Conservation (phyloP, 2,113 vertebrate genomes). For the Sterna hirundo region DNA sequence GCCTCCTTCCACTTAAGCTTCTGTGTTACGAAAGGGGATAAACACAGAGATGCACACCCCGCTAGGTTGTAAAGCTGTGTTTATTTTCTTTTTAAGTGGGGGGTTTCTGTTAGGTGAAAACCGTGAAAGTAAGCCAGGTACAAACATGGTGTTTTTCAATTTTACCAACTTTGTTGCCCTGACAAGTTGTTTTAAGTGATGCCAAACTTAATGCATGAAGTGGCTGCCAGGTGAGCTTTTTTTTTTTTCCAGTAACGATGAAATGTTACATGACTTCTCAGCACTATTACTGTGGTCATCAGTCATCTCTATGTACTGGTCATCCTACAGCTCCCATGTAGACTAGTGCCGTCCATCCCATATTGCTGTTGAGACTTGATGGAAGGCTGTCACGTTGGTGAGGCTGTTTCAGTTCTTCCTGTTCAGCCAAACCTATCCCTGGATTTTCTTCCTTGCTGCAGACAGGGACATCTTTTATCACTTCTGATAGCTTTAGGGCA, state of each 20-base stretch:
- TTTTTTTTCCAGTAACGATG: too few species aligned
- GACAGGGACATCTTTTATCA: slow-evolving; percentile 16
- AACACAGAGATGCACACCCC: not conserved
- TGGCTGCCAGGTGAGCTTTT: not conserved
- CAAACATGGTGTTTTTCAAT: not conserved
- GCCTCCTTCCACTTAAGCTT: not conserved
- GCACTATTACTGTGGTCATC: accelerated
- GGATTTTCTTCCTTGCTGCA: not conserved
- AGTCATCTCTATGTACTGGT: accelerated
- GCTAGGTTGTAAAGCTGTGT: not conserved
- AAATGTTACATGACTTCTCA: not conserved
- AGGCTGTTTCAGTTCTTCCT: accelerated
- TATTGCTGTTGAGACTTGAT: accelerated
- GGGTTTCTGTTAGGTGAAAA: not conserved
- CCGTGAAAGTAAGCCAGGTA: not conserved
- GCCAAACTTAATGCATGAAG: not conserved
- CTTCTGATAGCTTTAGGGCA: not conserved
- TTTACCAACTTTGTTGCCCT: not conserved
- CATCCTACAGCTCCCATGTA: not conserved
- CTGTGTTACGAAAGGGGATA: accelerated
- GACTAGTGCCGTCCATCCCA: not conserved
- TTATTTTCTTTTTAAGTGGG: not conserved
- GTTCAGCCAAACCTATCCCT: not conserved
- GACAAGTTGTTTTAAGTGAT: not conserved
- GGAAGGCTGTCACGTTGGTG: not conserved